phyloP scores from a whole-genome alignment of 2,888 invertebrate genomes.

The Merodon equestris region DNA sequence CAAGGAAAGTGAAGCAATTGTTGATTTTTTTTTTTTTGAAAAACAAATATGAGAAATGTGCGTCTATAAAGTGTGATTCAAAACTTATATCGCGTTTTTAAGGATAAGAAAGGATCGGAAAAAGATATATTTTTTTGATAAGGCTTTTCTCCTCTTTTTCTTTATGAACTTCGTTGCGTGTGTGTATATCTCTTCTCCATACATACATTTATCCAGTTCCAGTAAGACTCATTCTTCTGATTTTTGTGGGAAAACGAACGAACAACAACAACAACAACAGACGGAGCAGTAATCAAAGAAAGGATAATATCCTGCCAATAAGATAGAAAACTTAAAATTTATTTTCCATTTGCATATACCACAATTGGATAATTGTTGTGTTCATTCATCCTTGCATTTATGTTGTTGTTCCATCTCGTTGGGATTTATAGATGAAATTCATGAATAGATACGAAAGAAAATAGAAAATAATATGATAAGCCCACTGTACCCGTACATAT shows the following conservation, averaged over 20 bases:
- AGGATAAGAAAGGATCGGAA: constrained; percentile 28
- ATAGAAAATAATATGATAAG: constrained; percentile 41
- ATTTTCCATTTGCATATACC: constrained; percentile 15
- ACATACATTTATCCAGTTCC: too few species aligned
- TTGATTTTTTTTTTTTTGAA: too few species aligned
- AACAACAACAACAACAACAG: constrained; percentile 51
- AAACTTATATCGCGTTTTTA: constrained; percentile 45
- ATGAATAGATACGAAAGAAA: constrained; percentile 2
- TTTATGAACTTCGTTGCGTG: constrained; percentile 28
- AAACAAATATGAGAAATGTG: constrained; percentile 44
- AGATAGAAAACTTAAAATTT: constrained; percentile 40
- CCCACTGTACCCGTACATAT: constrained; percentile 25
- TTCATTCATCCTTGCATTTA: constrained; percentile 2
- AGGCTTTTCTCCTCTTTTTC: not conserved
- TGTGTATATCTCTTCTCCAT: constrained; percentile 47
- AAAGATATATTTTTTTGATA: constrained; percentile 3
- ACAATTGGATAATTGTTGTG: constrained; percentile 7
- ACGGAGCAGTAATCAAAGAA: constrained; percentile 35
- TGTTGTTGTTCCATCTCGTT: too few species aligned
- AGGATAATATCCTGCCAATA: constrained; percentile 44
- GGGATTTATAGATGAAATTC: too few species aligned
- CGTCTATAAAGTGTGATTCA: constrained; percentile 49
- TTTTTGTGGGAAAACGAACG: constrained; percentile 18
- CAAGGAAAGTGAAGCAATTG: constrained; percentile 49
- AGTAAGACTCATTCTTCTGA: constrained; percentile 38